These are phyloP conservation scores for Podotricha telesiphe DNA, from an alignment of 2,888 invertebrate genomes.

Conservation along the genomic window DNA sequence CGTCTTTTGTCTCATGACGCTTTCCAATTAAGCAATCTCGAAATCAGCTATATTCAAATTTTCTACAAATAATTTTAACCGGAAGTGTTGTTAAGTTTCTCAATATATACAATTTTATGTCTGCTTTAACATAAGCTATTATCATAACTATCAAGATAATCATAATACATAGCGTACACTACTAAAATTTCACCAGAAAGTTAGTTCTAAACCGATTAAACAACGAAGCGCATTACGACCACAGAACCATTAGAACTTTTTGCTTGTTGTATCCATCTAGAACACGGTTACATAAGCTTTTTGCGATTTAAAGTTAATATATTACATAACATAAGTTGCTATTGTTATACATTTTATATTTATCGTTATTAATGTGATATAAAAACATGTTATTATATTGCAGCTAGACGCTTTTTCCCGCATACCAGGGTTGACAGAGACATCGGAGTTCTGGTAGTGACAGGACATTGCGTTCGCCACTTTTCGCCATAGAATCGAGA, in stretches of 20 bases:
- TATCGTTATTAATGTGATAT: too few species aligned
- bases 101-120: background rate
- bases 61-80: too few species aligned
- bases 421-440: too few species aligned
- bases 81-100: background rate
- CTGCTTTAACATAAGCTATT: background rate
- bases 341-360: too few species aligned
- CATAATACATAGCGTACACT: slow-evolving; percentile 6
- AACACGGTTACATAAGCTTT: slow-evolving; percentile 33
- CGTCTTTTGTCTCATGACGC: too few species aligned
- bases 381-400: too few species aligned
- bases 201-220: slow-evolving; percentile 40
- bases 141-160: background rate
- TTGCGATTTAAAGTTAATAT: slow-evolving; percentile 21
- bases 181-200: slow-evolving; percentile 14
- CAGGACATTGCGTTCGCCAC: too few species aligned
- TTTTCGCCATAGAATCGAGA: too few species aligned
- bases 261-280: slow-evolving; percentile 34
- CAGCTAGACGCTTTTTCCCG: too few species aligned
- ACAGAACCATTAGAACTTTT: slow-evolving; percentile 40
- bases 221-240: slow-evolving; percentile 38
- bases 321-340: background rate
- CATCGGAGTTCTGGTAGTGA: too few species aligned
- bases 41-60: too few species aligned
- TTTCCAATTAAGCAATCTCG: too few species aligned